phyloP scores from a whole-genome alignment of 2,797 vertebrate species.

The Microctenopoma steveboyesi region DNA sequence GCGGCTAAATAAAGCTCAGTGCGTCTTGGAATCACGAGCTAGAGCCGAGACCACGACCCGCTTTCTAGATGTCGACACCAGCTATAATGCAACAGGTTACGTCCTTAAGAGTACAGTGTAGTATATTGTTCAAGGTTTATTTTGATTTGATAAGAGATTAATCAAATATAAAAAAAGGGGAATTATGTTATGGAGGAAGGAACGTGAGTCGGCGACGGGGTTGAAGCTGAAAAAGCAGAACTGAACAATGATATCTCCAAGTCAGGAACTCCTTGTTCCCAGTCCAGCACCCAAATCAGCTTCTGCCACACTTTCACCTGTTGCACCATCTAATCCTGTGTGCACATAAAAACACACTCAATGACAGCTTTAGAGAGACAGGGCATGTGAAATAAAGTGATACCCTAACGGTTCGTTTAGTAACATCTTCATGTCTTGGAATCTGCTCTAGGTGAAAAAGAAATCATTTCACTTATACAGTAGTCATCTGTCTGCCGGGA shows the following conservation, averaged over 20 bases:
- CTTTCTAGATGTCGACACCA: not conserved
- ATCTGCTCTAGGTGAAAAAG: no score
- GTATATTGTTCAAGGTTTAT: slow-evolving; percentile 1
- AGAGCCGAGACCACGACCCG: not conserved
- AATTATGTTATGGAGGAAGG: not conserved
- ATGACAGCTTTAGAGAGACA: slow-evolving; percentile 31
- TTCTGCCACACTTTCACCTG: slow-evolving; percentile 30
- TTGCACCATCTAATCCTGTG: not conserved
- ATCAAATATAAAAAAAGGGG: not conserved
- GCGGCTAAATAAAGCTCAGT: slow-evolving; percentile 2
- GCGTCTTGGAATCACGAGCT: not conserved
- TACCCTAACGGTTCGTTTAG: not conserved
- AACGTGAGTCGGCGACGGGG: slow-evolving; percentile 6
- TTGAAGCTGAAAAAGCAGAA: slow-evolving; percentile 5
- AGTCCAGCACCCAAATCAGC: not conserved
- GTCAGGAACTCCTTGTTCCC: not conserved
- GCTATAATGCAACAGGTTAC: not conserved
- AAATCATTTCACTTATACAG: no score
- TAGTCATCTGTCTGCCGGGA: no score
- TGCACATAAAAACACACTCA: not conserved
- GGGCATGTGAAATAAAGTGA: slow-evolving; percentile 2
- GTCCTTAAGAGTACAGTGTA: not conserved
- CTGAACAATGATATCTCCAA: slow-evolving; percentile 7
- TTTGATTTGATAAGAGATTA: not conserved
- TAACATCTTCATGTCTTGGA: not conserved